phyloP scores from a whole-genome alignment of 2,113 vertebrate species.

The Gambusia affinis region DNA sequence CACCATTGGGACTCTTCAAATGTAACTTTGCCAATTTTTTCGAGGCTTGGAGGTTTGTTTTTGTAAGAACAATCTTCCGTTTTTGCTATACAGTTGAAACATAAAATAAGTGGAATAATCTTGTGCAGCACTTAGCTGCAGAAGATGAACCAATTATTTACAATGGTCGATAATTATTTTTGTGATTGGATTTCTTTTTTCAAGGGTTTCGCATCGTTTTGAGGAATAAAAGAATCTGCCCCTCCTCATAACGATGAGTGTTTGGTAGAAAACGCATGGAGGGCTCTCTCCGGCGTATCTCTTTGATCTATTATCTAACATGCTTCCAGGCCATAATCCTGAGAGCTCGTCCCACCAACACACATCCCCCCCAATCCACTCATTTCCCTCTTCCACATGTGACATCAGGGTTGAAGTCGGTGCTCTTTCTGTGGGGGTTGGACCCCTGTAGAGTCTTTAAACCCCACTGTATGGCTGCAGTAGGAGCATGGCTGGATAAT shows the following conservation, averaged over 20 bases:
- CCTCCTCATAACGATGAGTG: conserved; percentile 57
- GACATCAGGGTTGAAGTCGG: conserved; percentile 60
- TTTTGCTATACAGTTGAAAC: too few species aligned
- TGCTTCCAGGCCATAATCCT: conserved; percentile 78
- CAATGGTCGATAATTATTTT: not conserved
- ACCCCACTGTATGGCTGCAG: not conserved
- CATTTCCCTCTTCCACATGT: conserved; percentile 37
- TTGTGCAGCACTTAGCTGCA: not conserved
- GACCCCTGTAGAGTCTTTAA: not conserved
- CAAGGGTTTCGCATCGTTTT: not conserved
- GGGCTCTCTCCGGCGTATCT: conserved; percentile 60
- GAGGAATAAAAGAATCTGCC: conserved; percentile 34
- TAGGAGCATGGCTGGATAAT: not conserved
- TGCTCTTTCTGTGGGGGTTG: conserved; percentile 10
- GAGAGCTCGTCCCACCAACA: conserved; percentile 12
- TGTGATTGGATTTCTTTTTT: not conserved
- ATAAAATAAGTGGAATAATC: not conserved
- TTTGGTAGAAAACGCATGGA: conserved; percentile 60
- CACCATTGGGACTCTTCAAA: too few species aligned
- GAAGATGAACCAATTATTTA: not conserved
- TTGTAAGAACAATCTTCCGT: too few species aligned
- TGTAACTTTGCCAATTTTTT: too few species aligned
- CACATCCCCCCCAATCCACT: not conserved
- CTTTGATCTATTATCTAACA: conserved; percentile 83
- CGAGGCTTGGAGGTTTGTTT: too few species aligned